These are phyloP conservation scores for Neelides folsomi DNA, from an alignment of 2,888 invertebrate genomes.

Conservation along the genomic window DNA sequence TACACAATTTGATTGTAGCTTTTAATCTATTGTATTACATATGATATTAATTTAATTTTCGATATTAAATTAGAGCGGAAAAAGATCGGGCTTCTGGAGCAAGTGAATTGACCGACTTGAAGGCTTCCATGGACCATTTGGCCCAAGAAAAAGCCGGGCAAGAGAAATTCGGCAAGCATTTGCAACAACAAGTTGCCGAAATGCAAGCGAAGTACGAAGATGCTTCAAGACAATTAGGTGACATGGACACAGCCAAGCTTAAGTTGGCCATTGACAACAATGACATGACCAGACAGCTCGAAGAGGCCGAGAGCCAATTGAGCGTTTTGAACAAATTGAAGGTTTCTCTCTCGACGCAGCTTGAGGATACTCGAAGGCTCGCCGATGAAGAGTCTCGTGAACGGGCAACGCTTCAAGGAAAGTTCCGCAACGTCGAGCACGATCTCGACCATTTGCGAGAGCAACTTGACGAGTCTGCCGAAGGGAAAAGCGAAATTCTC, in stretches of 20 bases:
- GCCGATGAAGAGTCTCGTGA: constrained; percentile 94
- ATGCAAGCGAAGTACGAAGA: constrained; percentile 92
- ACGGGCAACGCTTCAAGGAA: constrained; percentile 85
- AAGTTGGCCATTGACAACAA: constrained; percentile 93
- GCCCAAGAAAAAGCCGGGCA: constrained; percentile 83
- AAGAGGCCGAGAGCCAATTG: constrained; percentile 96
- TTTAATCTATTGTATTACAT: too few species aligned
- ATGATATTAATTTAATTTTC: too few species aligned
- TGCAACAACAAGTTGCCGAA: constrained; percentile 90
- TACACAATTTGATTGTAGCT: too few species aligned
- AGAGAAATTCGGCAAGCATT: constrained; percentile 92
- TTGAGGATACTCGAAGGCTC: constrained; percentile 42
- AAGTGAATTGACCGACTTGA: constrained; percentile 95
- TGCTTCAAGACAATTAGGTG: constrained; percentile 88
- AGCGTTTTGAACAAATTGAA: constrained; percentile 94
- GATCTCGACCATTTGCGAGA: constrained; percentile 98
- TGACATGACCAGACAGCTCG: constrained; percentile 88
- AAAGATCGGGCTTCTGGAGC: constrained; percentile 45
- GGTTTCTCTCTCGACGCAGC: constrained; percentile 63
- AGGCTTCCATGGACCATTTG: constrained; percentile 89
- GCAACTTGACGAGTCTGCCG: constrained; percentile 98
- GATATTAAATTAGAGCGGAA: too few species aligned
- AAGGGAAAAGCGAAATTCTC: constrained; percentile 96
- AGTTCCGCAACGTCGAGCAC: constrained; percentile 97
- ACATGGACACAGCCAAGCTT: constrained; percentile 94